These are phyloP conservation scores for Hydropsyche tenuis DNA, from an alignment of 1,140 invertebrate genomes.

Conservation along the genomic window DNA sequence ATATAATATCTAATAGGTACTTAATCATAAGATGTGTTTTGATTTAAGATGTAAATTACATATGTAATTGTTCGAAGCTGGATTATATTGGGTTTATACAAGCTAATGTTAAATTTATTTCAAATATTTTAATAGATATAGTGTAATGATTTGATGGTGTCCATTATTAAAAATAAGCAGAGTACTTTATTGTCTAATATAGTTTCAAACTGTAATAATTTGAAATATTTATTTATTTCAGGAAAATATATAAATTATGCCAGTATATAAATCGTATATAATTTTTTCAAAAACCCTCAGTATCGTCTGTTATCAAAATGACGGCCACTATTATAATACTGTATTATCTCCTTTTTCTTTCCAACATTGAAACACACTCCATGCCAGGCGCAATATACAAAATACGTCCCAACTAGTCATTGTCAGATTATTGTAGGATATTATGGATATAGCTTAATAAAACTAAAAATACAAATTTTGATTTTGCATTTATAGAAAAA, in stretches of 20 bases:
- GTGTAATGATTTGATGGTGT: slow-evolving; percentile 27
- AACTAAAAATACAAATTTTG: no score
- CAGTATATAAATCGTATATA: slow-evolving; percentile 22
- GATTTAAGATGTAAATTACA: slow-evolving; percentile 1
- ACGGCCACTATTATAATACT: no score
- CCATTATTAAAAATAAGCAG: slow-evolving; percentile 32
- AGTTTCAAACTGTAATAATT: slow-evolving; percentile 25
- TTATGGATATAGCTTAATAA: no score
- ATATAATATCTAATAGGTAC: slow-evolving; percentile 13
- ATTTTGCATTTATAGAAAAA: no score
- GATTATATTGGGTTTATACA: slow-evolving; percentile 11
- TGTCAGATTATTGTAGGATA: neutral
- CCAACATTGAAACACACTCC: no score
- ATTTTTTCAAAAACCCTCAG: no score
- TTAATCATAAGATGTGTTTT: slow-evolving; percentile 33
- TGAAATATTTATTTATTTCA: slow-evolving; percentile 37
- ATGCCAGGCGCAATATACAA: no score
- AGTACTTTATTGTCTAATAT: slow-evolving; percentile 22
- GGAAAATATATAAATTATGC: slow-evolving; percentile 33
- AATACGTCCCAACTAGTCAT: no score
- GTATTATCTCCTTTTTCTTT: no score
- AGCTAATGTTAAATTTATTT: slow-evolving; percentile 24
- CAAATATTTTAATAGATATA: slow-evolving; percentile 33
- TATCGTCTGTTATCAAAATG: no score
- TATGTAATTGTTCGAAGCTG: neutral